These are phyloP conservation scores for Heliconius hortense DNA, from an alignment of 2,888 invertebrate genomes.

Conservation along the genomic window DNA sequence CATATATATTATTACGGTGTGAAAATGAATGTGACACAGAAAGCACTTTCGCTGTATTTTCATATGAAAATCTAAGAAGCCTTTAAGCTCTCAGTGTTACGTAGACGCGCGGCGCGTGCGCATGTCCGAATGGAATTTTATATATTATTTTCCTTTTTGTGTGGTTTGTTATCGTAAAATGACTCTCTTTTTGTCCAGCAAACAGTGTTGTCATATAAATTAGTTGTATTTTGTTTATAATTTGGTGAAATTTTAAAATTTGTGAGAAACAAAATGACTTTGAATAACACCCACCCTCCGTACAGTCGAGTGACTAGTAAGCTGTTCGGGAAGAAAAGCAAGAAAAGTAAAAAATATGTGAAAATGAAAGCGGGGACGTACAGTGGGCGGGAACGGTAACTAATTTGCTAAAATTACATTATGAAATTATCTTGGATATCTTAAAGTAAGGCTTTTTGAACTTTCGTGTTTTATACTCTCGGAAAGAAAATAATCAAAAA, in stretches of 20 bases:
- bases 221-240: conserved; percentile 1
- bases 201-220: conserved; percentile 42
- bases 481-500: no score
- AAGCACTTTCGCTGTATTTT: conserved; percentile 70
- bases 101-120: conserved; percentile 56
- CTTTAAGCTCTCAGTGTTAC: conserved; percentile 66
- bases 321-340: conserved; percentile 71
- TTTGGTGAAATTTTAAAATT: conserved; percentile 32
- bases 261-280: conserved; percentile 58
- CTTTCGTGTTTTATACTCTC: no score
- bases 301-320: conserved; percentile 67
- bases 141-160: conserved; percentile 14
- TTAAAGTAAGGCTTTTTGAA: no score
- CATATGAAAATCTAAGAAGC: conserved; percentile 59
- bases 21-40: conserved; percentile 49
- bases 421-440: no score
- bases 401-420: conserved; percentile 23
- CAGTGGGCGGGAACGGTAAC: conserved; percentile 70
- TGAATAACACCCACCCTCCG: conserved; percentile 61
- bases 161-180: conserved; percentile 34
- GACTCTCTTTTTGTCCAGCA: conserved; percentile 44
- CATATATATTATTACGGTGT: conserved; percentile 53
- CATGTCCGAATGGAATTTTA: conserved; percentile 42
- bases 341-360: conserved; percentile 66
- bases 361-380: conserved; percentile 70